phyloP scores from a whole-genome alignment of 1,140 invertebrate genomes.

The Nephotettix cincticeps region DNA sequence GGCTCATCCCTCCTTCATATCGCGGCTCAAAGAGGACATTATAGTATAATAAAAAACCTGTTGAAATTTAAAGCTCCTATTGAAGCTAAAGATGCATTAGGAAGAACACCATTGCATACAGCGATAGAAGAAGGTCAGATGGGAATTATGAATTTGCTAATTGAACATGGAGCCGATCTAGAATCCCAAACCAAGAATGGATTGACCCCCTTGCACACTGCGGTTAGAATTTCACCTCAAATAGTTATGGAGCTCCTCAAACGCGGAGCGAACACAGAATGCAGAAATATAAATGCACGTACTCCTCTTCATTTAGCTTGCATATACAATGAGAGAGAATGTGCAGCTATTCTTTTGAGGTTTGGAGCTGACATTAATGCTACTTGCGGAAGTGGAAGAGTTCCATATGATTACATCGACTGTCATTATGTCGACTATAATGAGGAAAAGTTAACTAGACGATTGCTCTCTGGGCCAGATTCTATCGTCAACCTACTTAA shows the following conservation, averaged over 20 bases:
- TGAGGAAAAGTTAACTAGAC: not conserved
- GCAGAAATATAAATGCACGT: not conserved
- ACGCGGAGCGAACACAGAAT: not conserved
- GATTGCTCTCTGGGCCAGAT: not conserved
- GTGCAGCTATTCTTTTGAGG: not conserved
- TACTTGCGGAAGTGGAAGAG: not conserved
- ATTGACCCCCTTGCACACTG: not conserved
- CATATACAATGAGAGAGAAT: not conserved
- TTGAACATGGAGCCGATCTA: not conserved
- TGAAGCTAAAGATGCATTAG: not conserved
- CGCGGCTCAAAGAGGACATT: not conserved
- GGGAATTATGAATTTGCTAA: not conserved
- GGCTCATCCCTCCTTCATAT: not conserved
- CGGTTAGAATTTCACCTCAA: not conserved
- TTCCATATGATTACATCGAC: conserved; percentile 2
- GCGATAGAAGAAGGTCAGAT: conserved; percentile 1
- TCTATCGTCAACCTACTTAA: not conserved
- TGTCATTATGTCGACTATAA: conserved; percentile 6
- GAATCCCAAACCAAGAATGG: not conserved
- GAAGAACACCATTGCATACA: not conserved
- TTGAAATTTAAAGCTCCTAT: not conserved
- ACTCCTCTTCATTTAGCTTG: conserved; percentile 2
- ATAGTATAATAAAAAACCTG: not conserved
- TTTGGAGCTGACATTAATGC: conserved; percentile 10
- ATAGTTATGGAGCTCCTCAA: not conserved